Evolutionary conservation across 1,140 invertebrate genomes (phyloP).

Genomic region (Megathymus violae): DNA sequence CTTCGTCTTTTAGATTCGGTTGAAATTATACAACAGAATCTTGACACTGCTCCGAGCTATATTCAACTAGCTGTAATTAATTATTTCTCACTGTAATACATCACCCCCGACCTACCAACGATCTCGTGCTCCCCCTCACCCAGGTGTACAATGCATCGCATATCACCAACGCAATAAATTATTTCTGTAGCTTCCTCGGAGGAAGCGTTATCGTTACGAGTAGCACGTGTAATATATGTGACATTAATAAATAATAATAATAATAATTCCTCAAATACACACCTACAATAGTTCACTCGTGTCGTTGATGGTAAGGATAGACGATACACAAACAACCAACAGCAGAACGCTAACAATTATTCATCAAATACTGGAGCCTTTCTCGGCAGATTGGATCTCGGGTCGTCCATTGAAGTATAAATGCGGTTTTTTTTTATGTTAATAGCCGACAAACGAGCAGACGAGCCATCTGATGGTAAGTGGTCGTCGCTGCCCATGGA

Average conservation of each 20-base stretch:
- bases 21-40: not conserved
- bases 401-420: no score
- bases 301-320: no score
- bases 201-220: constrained; percentile 2
- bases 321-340: no score
- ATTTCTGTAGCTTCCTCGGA: constrained; percentile 1
- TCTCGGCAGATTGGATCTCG: no score
- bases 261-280: no score
- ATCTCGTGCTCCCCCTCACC: not conserved
- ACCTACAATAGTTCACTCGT: no score
- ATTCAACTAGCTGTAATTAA: constrained; percentile 10
- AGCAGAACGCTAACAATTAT: no score
- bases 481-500: no score
- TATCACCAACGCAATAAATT: constrained; percentile 16
- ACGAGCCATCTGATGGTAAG: no score
- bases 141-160: constrained; percentile 20
- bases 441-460: no score
- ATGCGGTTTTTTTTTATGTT: no score
- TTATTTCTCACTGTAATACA: not conserved
- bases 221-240: constrained; percentile 3
- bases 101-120: not conserved
- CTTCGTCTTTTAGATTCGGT: not conserved
- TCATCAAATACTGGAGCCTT: no score
- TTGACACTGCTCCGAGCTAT: constrained; percentile 3
- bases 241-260: not conserved